phyloP scores from a whole-genome alignment of 2,888 invertebrate genomes.

The Drosophila kambysellisi region DNA sequence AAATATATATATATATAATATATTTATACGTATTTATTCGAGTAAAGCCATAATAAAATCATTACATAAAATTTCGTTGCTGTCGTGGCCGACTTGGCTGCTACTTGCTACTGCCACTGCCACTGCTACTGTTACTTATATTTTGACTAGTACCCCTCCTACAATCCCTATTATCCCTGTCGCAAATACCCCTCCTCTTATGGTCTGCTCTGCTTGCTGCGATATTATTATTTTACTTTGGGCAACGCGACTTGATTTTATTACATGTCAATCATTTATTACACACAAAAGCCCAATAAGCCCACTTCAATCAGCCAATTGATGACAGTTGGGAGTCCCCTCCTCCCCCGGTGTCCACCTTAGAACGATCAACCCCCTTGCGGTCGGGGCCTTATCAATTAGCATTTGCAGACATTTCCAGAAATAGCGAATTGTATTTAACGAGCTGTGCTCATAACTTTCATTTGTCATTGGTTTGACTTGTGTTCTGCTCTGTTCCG shows the following conservation, averaged over 20 bases:
- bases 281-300: conserved; percentile 38
- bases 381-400: conserved; percentile 35
- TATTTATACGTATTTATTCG: conserved; percentile 36
- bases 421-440: conserved; percentile 41
- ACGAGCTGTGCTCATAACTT: conserved; percentile 47
- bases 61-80: conserved; percentile 62
- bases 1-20: not conserved
- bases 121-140: not conserved
- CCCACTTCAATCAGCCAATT: conserved; percentile 47
- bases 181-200: not conserved
- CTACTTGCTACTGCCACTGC: not conserved
- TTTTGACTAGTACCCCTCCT: not conserved
- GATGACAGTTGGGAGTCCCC: not conserved
- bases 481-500: not conserved
- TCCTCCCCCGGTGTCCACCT: no score
- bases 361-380: not conserved
- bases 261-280: conserved; percentile 57
- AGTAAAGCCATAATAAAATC: conserved; percentile 60
- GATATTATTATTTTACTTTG: conserved; percentile 42
- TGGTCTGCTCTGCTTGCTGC: not conserved
- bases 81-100: not conserved
- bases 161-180: not conserved
- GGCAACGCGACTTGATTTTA: conserved; percentile 48
- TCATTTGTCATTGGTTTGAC: conserved; percentile 53
- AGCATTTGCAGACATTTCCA: conserved; percentile 17